These are phyloP conservation scores for Macrosiphum euphorbiae DNA, from an alignment of 2,888 invertebrate genomes.

Conservation along the genomic window DNA sequence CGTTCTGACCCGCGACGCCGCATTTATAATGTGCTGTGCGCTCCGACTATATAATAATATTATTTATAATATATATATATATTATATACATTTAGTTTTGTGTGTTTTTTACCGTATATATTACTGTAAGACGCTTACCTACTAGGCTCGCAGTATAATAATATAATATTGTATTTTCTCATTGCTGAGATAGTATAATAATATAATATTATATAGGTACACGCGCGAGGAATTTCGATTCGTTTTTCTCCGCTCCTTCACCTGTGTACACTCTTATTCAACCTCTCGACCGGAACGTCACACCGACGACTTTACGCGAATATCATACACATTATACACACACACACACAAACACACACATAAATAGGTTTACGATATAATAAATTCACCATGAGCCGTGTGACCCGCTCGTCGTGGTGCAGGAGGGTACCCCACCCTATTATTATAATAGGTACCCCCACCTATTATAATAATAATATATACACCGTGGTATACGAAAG, in stretches of 20 bases:
- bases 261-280: neutral
- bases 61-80: neutral
- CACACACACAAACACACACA: neutral
- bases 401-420: neutral
- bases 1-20: conserved; percentile 54
- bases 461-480: neutral
- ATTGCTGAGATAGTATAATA: neutral
- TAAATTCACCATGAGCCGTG: neutral
- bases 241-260: neutral
- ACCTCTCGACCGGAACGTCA: conserved; percentile 18
- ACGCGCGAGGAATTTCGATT: neutral
- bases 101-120: neutral
- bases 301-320: neutral
- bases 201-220: neutral
- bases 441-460: too few species aligned
- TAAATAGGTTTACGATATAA: neutral
- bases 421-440: too few species aligned
- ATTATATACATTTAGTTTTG: too few species aligned
- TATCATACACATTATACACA: neutral
- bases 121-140: neutral
- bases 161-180: neutral
- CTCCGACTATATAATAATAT: neutral
- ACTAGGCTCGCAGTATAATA: neutral
- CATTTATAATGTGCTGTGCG: conserved; percentile 2
- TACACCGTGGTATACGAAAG: neutral